phyloP scores from a whole-genome alignment of 2,797 vertebrate species.

The Kryptopterus vitreolus region DNA sequence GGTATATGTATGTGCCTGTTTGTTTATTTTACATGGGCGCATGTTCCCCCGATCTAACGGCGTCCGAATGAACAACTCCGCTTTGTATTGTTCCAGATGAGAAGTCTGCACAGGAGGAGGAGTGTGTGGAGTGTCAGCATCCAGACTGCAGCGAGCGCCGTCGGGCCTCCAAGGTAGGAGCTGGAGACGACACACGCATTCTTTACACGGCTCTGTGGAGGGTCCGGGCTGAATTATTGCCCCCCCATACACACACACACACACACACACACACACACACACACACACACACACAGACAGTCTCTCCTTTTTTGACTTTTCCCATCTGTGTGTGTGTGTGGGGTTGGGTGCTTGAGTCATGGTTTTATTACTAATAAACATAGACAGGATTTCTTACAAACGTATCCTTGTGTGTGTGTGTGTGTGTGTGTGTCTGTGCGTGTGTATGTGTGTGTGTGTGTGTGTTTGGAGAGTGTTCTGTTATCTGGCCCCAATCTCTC shows the following conservation, averaged over 20 bases:
- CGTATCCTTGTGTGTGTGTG: not conserved
- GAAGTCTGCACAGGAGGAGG: constrained; percentile 77
- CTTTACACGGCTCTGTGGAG: not conserved
- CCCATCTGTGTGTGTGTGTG: not conserved
- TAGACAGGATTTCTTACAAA: not conserved
- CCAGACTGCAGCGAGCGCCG: constrained; percentile 79
- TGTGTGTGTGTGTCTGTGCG: not conserved
- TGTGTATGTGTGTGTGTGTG: not conserved
- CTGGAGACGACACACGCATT: not conserved
- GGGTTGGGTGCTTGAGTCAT: too few relatives aligned
- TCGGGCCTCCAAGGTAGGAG: constrained; percentile 84
- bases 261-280: not conserved
- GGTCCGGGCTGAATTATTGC: constrained; percentile 2
- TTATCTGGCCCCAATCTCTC: not conserved
- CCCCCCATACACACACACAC: not conserved
- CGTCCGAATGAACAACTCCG: constrained; percentile 18
- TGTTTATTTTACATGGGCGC: constrained; percentile 35
- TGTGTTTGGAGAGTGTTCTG: not conserved
- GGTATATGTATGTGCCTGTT: too few relatives aligned
- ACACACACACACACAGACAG: not conserved
- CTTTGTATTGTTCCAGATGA: constrained; percentile 76
- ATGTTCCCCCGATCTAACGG: constrained; percentile 30
- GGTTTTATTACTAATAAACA: constrained; percentile 11
- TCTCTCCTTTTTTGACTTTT: constrained; percentile 9
- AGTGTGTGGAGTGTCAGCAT: constrained; percentile 82